Evolutionary conservation across 2,888 invertebrate genomes (phyloP), one percentile per base, ranked within the genome.

Genomic region (Drosophila cracens): DNA sequence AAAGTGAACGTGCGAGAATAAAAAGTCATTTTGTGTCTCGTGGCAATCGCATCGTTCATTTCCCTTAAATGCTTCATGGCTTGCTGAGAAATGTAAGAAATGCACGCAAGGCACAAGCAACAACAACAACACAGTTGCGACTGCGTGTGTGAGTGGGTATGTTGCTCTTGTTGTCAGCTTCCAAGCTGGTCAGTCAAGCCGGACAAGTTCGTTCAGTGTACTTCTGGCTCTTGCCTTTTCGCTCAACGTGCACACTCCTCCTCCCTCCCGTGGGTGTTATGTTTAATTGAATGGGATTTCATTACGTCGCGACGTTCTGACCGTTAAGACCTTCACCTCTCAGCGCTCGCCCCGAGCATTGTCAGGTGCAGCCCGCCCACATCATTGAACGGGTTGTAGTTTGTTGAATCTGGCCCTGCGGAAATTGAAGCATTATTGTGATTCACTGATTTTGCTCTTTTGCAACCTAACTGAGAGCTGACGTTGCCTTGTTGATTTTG

Each of bases 341-440:
- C 18, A 51, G 6, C n/a, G 40, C 21, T 33, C 13, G 18, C 27
- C 4, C 27, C 18, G 16, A 49, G 56, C 53, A 74, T 70, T 64
- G 58, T 36, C 67, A 72, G 64, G 48, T 66, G 43, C 59, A 60
- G 65, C 62, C 52, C 60, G 72, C 73, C 75, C 52, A 33, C 51
- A 36, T 69, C 70, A 70, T 76, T 74, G 70, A 70, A 67, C 65
- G 71, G 59, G 57, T 56, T 77, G 60, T 56, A n/a, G 40, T 29
- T 36, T 36, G 67, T 46, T 43, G 52, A 60, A 31, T 27, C 72
- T 48, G 77, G 79, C 61, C 82, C 79, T 81, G 76, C 89, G 89
- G 91, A 89, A 91, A 90, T 89, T 87, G 89, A 91, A 77, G 91
- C 90, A 87, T 90, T 91, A 90, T 82, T 83, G 85, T 89, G 82